These are phyloP conservation scores for Pogonophryne albipinna DNA, from an alignment of 2,797 vertebrate genomes.

Conservation along the genomic window DNA sequence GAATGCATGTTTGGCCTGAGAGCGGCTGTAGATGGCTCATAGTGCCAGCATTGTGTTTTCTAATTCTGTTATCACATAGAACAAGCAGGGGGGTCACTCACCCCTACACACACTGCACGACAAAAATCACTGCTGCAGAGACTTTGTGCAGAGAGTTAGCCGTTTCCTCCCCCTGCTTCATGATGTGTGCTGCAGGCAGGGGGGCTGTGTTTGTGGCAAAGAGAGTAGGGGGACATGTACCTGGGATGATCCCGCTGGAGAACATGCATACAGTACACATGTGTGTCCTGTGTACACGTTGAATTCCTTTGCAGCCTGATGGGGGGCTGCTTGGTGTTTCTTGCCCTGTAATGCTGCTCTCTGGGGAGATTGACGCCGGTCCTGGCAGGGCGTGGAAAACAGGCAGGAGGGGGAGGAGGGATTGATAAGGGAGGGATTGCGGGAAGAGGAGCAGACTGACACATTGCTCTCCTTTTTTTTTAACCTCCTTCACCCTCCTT, in stretches of 20 bases:
- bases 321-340: constrained; percentile 36
- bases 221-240: not conserved
- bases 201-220: constrained; percentile 20
- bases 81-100: constrained; percentile 48
- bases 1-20: not conserved
- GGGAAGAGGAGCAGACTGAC: constrained; percentile 58
- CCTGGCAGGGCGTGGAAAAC: constrained; percentile 46
- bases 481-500: constrained; percentile 21
- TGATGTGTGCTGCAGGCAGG: constrained; percentile 39
- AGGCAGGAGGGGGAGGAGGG: constrained; percentile 11
- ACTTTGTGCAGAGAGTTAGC: constrained; percentile 48
- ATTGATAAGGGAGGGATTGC: constrained; percentile 52
- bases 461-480: constrained; percentile 41
- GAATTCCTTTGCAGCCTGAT: constrained; percentile 20
- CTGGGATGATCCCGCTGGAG: constrained; percentile 13
- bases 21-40: not conserved
- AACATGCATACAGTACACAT: not conserved
- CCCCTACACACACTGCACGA: constrained; percentile 7
- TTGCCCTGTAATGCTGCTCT: constrained; percentile 61
- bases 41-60: constrained; percentile 12
- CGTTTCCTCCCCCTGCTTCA: constrained; percentile 34
- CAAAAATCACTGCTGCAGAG: constrained; percentile 46
- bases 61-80: constrained; percentile 24
- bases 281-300: constrained; percentile 4
- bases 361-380: constrained; percentile 57